phyloP scores from a whole-genome alignment of 1,140 invertebrate species.

The Bombus ignitus region DNA sequence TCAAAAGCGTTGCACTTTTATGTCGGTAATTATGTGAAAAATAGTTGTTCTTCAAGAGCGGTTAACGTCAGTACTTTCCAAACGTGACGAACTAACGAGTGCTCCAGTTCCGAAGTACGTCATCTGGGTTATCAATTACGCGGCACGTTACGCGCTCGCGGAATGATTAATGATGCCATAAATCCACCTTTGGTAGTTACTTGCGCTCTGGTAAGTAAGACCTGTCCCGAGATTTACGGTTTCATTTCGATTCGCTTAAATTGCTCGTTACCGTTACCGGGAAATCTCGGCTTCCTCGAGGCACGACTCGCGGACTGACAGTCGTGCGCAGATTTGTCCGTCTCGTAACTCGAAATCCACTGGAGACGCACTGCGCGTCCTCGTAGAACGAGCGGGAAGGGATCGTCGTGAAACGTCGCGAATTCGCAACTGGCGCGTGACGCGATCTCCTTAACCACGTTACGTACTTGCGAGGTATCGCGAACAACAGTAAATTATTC shows the following conservation, averaged over 20 bases:
- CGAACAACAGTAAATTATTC: constrained; percentile 74
- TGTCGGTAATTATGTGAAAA: constrained; percentile 32
- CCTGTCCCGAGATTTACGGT: constrained; percentile 61
- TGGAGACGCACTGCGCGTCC: neutral
- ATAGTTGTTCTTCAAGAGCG: neutral
- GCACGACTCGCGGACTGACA: neutral
- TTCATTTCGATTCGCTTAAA: constrained; percentile 55
- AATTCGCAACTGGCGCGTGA: constrained; percentile 28
- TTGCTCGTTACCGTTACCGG: constrained; percentile 50
- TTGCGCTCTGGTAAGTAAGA: constrained; percentile 49
- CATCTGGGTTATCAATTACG: constrained; percentile 70
- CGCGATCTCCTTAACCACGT: constrained; percentile 39
- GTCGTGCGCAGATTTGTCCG: neutral
- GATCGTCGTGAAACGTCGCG: neutral
- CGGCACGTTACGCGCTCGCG: constrained; percentile 57
- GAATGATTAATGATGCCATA: constrained; percentile 65
- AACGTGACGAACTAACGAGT: constrained; percentile 64
- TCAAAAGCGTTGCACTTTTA: constrained; percentile 24
- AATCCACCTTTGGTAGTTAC: constrained; percentile 65
- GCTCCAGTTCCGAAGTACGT: constrained; percentile 63
- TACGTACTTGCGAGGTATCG: constrained; percentile 57
- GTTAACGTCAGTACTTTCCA: constrained; percentile 49
- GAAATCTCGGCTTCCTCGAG: constrained; percentile 19
- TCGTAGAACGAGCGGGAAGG: no score
- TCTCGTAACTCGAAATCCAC: neutral